Evolutionary conservation across 2,113 vertebrate genomes (phyloP).

Genomic region (Cheilinus undulatus): DNA sequence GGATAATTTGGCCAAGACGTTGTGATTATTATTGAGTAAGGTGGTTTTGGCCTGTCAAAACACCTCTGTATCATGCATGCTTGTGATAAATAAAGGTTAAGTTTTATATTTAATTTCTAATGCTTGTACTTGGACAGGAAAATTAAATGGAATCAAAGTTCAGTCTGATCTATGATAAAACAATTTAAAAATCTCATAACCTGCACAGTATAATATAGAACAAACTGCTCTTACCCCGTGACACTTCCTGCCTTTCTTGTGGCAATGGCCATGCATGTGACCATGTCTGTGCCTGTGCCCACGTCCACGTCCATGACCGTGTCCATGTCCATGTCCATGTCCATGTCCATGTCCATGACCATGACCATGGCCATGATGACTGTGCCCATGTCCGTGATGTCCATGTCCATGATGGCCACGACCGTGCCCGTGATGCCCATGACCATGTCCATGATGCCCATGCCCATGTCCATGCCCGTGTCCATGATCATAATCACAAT

Average conservation of each 20-base stretch:
- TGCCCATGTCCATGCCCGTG: conserved; percentile 4
- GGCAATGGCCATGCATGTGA: conserved; percentile 29
- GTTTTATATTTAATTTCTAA: too few species aligned
- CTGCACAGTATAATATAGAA: background rate
- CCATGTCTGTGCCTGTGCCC: conserved; percentile 5
- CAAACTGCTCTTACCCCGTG: conserved; percentile 37
- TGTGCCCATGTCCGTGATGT: background rate
- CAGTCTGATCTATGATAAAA: too few species aligned
- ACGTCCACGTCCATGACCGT: background rate
- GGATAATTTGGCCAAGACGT: too few species aligned
- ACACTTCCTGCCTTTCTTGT: conserved; percentile 34
- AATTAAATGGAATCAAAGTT: too few species aligned
- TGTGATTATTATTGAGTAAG: too few species aligned
- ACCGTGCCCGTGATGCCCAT: background rate
- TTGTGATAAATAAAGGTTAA: too few species aligned
- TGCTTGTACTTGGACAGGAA: too few species aligned
- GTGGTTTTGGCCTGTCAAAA: too few species aligned
- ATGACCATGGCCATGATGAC: background rate
- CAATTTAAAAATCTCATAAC: too few species aligned
- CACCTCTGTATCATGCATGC: too few species aligned
- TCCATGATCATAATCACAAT: background rate
- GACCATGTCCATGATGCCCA: background rate
- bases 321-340: background rate
- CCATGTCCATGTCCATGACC: background rate
- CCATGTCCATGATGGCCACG: background rate